Base-by-base conservation (phyloP, 2,888 invertebrate genomes). In the Julus scandinavius region DNA sequence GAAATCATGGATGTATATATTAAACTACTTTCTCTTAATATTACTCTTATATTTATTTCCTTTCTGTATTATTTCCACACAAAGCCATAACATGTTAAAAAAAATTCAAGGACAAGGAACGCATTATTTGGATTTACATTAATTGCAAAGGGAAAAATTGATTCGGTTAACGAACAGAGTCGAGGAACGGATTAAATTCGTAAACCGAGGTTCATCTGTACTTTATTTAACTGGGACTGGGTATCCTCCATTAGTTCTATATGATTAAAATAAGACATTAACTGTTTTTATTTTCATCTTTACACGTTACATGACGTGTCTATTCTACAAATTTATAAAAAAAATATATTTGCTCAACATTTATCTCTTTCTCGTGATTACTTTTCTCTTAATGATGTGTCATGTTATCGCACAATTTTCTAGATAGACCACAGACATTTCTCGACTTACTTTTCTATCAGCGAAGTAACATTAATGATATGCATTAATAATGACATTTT, bases 401-500 rank as follows among this genome's bases (percentile, higher is more conserved):
- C 58, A n/a, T 58, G 58, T 58, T 58, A 58, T 58, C 58, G 58
- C n/a, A 7, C 17, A 58, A 58, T 58, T 58, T 58, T 13, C 58
- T n/a, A n/a, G 58, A 58, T 58, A n/a, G 58, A 58, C 58, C n/a
- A 58, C 58, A 58, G 58, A 58, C 17, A 58, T n/a, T 58, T 58
- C 58, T n/a, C 58, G 58, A 58, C 58, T n/a, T n/a, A 58, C 58
- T 58, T 58, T 58, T 58, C n/a, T n/a, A 13, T 58, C 58, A n/a
- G n/a, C n/a, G n/a, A 58, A 58, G n/a, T 17, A 58, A 58, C 58
- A 58, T 58, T 58, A 58, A 58, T 58, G 58, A 58, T 58, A 58
- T 58, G 58, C 58, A 58, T 58, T 58, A 58, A 58, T 58, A 58
- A 58, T 58, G 58, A 58, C 58, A n/a, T 58, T 58, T 58, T 58